phyloP scores from a whole-genome alignment of 2,888 invertebrate species.

The Hedychridium roseum region DNA sequence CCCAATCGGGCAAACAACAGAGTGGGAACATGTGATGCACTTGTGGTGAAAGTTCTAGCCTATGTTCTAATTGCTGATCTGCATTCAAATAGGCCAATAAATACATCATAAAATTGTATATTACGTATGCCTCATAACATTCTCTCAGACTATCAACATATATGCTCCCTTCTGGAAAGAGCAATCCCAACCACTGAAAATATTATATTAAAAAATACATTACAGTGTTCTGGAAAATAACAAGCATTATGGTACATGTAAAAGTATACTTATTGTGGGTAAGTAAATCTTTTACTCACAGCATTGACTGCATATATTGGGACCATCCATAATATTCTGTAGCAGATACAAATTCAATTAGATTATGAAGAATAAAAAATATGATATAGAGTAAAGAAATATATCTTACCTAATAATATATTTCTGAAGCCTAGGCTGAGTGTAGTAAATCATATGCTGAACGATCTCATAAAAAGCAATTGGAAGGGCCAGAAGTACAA shows the following conservation, averaged over 20 bases:
- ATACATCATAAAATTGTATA: conserved; percentile 97
- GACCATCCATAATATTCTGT: conserved; percentile 95
- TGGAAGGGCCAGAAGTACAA: conserved; percentile 89
- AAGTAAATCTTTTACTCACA: conserved; percentile 68
- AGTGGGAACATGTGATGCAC: conserved; percentile 90
- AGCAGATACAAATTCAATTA: conserved; percentile 48
- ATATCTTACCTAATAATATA: conserved; percentile 83
- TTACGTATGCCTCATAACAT: conserved; percentile 97
- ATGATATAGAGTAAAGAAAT: not conserved
- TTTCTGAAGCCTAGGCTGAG: conserved; percentile 89
- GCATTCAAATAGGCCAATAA: conserved; percentile 89
- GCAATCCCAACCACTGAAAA: conserved; percentile 83
- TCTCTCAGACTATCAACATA: conserved; percentile 93
- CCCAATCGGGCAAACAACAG: conserved; percentile 91
- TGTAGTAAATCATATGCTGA: conserved; percentile 93
- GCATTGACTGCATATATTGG: conserved; percentile 96
- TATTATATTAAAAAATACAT: conserved; percentile 9
- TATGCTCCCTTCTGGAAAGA: conserved; percentile 87
- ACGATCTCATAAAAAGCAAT: conserved; percentile 95
- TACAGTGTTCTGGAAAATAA: conserved; percentile 1
- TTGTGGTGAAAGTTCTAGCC: conserved; percentile 82
- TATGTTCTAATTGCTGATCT: conserved; percentile 85
- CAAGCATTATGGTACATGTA: conserved; percentile 28
- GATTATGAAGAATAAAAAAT: not conserved
- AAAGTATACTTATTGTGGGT: conserved; percentile 17